Evolutionary conservation across 2,888 invertebrate genomes (phyloP), one percentile per base, ranked within the genome.

Genomic region (Drosophila eohydei): DNA sequence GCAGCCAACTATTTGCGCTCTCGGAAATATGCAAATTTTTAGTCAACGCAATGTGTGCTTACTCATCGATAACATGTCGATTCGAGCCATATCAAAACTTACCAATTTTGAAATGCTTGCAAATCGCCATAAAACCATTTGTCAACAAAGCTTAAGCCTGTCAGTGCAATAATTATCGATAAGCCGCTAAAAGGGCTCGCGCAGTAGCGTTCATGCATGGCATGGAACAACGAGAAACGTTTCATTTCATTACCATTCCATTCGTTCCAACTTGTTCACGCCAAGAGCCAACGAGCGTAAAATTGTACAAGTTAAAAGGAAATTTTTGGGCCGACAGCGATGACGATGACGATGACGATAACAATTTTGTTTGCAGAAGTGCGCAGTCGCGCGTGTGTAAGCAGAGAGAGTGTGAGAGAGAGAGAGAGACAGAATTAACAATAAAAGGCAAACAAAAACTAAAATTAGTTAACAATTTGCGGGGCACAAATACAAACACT

Each of bases 351-450:
- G 50, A 58, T 74, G 75, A 75, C 63, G 59, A 64, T 69, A 40
- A 62, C 40, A 52, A 51, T 59, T 59, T 40, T 28, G 50, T 43
- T 41, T 40, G 28, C 40, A 56, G 36, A 51, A 54, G n/a, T 78
- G 84, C 68, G 85, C 83, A 82, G 80, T 77, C 88, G 83, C 83
- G 74, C 85, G 76, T 84, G 79, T 68, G 71, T 55, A 59, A 21
- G n/a, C 60, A 67, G 61, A 51, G 59, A 55, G n/a, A 44, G 8
- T 26, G 8, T n/a, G 26, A 52, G 7, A 36, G 4, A 21, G 12
- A 36, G 51, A 36, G 52, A 36, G 32, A 32, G 48, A n/a, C n/a
- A n/a, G 32, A 28, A 26, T 2, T 52, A 57, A 11, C 43, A 50
- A 70, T 44, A 57, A 67, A 54, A 66, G 40, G 16, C 55, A 54